Percentiles rank a stretch among this genome's conserved stretches.
Evolutionary conservation across 2,113 vertebrate genomes (phyloP).

Genomic region (Sorex fumeus): DNA sequence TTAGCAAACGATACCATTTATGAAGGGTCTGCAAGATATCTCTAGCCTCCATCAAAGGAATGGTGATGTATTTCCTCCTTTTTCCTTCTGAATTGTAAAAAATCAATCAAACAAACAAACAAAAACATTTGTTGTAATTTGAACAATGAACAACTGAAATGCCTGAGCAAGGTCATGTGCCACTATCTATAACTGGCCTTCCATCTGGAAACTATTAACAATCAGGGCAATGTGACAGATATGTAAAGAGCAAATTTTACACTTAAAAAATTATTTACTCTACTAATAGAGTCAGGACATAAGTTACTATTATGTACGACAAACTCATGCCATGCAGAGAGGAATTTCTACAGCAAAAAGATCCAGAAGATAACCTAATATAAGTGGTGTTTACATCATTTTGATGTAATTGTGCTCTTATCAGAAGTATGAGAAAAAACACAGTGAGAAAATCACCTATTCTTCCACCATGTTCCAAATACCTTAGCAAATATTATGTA

Average conservation of each 20-base stretch:
- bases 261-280: not conserved
- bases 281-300: not conserved
- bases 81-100: not conserved
- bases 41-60: not conserved
- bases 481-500: too few relatives aligned
- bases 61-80: rapidly evolving
- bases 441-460: not conserved
- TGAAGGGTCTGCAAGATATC: not conserved
- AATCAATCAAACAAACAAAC: not conserved
- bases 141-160: not conserved
- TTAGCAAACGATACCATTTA: not conserved
- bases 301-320: not conserved
- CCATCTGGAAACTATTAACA: not conserved
- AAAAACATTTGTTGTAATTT: too few relatives aligned
- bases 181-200: not conserved
- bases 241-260: not conserved
- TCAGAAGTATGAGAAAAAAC: not conserved
- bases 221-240: not conserved
- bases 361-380: rapidly evolving
- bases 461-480: not conserved
- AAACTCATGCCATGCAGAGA: not conserved
- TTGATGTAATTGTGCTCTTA: not conserved
- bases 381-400: not conserved
- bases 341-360: not conserved
- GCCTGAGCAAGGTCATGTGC: not conserved